Percentiles rank a stretch among this genome's conserved stretches.
phyloP scores from a whole-genome alignment of 1,140 invertebrate genomes.

The Tetramorium parvispinum region DNA sequence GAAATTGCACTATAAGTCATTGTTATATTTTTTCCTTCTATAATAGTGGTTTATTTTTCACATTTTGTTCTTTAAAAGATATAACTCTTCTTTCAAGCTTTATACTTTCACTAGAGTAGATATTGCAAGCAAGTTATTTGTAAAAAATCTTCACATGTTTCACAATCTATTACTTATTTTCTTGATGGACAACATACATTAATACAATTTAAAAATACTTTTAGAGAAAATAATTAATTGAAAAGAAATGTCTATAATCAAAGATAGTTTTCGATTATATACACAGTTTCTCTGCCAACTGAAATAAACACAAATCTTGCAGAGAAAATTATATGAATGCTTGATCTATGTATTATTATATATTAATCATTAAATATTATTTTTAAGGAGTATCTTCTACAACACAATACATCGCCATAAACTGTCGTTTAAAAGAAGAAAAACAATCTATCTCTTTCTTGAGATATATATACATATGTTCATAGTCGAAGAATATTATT shows the following conservation, averaged over 20 bases:
- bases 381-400: not conserved
- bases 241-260: not conserved
- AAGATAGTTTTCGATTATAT: not conserved
- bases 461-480: not conserved
- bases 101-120: too few relatives aligned
- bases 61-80: not conserved
- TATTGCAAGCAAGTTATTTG: too few relatives aligned
- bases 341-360: not conserved
- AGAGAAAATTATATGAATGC: not conserved
- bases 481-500: slow-evolving; percentile 45
- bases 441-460: not conserved
- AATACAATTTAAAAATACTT: not conserved
- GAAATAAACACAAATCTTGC: not conserved
- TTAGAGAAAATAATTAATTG: not conserved
- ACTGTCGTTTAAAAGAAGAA: not conserved
- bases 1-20: not conserved
- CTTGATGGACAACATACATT: not conserved
- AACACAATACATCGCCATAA: not conserved
- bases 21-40: not conserved
- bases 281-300: not conserved
- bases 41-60: not conserved
- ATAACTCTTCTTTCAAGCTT: too few relatives aligned
- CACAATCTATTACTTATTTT: not conserved
- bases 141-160: not conserved
- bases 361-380: slow-evolving; percentile 23